Evolutionary conservation across 2,113 vertebrate genomes (phyloP).

Genomic region (Xiphorhynchus elegans): DNA sequence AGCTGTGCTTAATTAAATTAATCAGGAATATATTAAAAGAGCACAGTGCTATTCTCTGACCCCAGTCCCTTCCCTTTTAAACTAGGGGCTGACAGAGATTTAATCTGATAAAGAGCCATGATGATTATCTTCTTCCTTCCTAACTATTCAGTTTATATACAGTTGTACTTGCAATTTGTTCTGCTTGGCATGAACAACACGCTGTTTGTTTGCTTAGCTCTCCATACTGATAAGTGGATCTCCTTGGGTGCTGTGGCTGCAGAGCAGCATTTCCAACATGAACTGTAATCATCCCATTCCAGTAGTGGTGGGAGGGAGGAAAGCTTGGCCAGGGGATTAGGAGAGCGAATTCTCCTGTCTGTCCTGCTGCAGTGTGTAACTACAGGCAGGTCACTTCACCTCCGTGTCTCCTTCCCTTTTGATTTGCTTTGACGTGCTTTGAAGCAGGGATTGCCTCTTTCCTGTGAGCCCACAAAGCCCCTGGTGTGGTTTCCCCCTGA

Average conservation of each 20-base stretch:
- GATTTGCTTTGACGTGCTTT: not conserved
- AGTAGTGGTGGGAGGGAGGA: not conserved
- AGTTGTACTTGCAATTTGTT: not conserved
- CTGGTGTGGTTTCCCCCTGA: not conserved
- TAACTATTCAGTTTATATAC: not conserved
- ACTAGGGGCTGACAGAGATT: not conserved
- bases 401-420: not conserved
- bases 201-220: not conserved
- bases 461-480: not conserved
- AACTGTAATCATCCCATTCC: not conserved
- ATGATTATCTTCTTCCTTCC: not conserved
- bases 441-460: not conserved
- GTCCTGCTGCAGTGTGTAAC: not conserved
- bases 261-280: not conserved
- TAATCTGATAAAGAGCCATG: not conserved
- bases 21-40: not conserved
- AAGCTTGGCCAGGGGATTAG: fast-evolving
- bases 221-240: not conserved
- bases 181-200: not conserved
- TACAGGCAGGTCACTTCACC: not conserved
- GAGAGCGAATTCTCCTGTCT: not conserved
- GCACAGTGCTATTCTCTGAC: not conserved
- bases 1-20: not conserved
- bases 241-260: not conserved
- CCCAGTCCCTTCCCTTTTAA: not conserved